Evolutionary conservation across 2,113 vertebrate species (phyloP).

Genomic region (Promerops cafer): DNA sequence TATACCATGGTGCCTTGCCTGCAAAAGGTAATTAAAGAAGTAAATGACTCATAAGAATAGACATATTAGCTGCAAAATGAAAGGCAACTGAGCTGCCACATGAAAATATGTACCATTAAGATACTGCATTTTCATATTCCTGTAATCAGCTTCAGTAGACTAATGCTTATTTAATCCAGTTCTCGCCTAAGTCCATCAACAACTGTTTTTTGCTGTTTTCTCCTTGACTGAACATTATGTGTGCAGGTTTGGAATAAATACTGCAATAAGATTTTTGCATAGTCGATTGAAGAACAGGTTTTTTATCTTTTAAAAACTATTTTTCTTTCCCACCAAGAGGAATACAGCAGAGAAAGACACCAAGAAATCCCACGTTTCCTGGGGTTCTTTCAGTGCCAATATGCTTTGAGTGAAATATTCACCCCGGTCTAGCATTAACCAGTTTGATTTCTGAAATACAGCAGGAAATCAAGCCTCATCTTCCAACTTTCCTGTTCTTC

Average conservation of each 20-base stretch:
- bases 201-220: conserved; percentile 87
- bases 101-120: conserved; percentile 99
- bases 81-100: conserved; percentile 95
- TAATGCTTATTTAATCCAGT: conserved; percentile 99
- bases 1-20: conserved; percentile 99
- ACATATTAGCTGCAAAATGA: conserved; percentile 99
- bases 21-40: conserved; percentile 99
- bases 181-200: conserved; percentile 95
- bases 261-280: conserved; percentile 79
- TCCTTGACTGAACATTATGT: conserved; percentile 82
- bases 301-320: conserved; percentile 74
- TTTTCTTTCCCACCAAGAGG: conserved; percentile 61
- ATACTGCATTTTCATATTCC: conserved; percentile 93
- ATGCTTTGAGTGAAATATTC: not conserved
- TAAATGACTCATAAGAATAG: conserved; percentile 99
- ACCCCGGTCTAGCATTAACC: not conserved
- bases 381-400: not conserved
- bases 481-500: not conserved
- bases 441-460: not conserved
- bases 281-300: conserved; percentile 76
- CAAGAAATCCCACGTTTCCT: not conserved
- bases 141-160: conserved; percentile 94
- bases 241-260: conserved; percentile 84
- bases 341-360: conserved; percentile 19
- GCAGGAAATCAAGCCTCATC: not conserved